Conservation (phyloP, 92 coral and sea anemone genomes). For the Isaurus tuberculatus region DNA sequence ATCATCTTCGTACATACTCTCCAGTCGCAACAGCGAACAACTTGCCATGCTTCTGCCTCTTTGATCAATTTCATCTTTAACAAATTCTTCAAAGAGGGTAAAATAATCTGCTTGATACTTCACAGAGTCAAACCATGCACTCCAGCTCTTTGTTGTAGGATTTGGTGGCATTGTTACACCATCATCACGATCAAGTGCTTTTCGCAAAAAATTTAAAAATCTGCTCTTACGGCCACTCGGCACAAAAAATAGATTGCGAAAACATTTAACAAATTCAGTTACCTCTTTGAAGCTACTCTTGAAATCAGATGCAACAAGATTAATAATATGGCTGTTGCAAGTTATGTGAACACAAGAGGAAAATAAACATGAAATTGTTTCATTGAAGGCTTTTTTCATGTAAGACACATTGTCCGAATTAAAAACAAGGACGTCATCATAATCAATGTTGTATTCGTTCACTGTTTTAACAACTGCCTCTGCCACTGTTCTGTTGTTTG, state of each 20-base stretch:
- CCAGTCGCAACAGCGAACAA: too few species aligned
- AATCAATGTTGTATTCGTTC: conserved; percentile 60
- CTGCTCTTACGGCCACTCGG: conserved; percentile 72
- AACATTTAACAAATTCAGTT: conserved; percentile 69
- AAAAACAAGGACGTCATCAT: conserved; percentile 64
- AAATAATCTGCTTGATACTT: conserved; percentile 50
- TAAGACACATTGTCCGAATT: conserved; percentile 73
- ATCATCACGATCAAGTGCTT: neutral
- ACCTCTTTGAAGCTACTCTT: conserved; percentile 62
- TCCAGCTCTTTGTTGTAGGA: conserved; percentile 72
- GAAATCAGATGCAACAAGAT: conserved; percentile 68
- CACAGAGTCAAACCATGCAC: conserved; percentile 67
- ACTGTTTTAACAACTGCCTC: conserved; percentile 59
- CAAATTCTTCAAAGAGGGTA: conserved; percentile 9
- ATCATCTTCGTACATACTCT: too few species aligned
- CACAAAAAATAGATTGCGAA: conserved; percentile 63
- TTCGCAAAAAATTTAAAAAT: conserved; percentile 15
- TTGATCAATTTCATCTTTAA: too few species aligned
- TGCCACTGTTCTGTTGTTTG: conserved; percentile 64
- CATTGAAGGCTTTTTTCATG: conserved; percentile 75
- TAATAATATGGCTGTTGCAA: conserved; percentile 75
- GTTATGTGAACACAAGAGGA: conserved; percentile 63
- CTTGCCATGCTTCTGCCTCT: too few species aligned
- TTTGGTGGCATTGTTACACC: conserved; percentile 64
- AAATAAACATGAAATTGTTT: conserved; percentile 64